Evolutionary conservation across 2,888 invertebrate species (phyloP), one percentile per base, ranked within the genome.

Genomic region (Ophion ventricosus): DNA sequence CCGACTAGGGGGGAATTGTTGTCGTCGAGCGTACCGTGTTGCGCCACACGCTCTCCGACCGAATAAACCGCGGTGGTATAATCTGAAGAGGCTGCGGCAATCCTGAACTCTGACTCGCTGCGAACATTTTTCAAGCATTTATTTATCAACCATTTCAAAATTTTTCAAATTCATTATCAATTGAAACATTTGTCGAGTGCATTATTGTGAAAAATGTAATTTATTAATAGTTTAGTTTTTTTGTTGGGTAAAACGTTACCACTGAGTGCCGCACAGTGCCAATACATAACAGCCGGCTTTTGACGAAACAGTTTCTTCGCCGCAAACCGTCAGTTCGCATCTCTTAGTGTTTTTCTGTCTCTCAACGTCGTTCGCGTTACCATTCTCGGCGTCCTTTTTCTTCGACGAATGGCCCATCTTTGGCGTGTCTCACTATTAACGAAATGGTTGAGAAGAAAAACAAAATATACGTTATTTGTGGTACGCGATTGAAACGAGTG

Each of bases 221-320:
- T 67, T 43, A 14, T 10, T 20, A 23, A 67, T 23, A 49, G 49
- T 49, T 49, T 14, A 1, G 14, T 17, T 43, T 10, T 20, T 23
- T 43, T 43, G 35, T 35, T 4, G 20, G 1, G 1, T 43, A 29
- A n/a, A 49, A n/a, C 11, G 11, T 74, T 93, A 95, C 96, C 94
- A 94, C 82, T 91, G 92, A 75, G 95, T 95, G 2, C 94, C 95
- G 87, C 94, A 94, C 85, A 96, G 90, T 79, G 95, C 94, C 64
- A 96, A 94, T 73, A 96, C 94, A 89, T 96, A 97, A 2, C 94
- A 94, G 82, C 95, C 94, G 43, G 95, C 94, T 0, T 43, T 54
- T 14, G 94, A 87, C 0, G 95, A 94, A 49, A 95, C 94, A 0
- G 94, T 93, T 70, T 94, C 94, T 92, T 96, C 95, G 54, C 92